Conservation (phyloP, 2,113 vertebrate species). For the Scomber colias region DNA sequence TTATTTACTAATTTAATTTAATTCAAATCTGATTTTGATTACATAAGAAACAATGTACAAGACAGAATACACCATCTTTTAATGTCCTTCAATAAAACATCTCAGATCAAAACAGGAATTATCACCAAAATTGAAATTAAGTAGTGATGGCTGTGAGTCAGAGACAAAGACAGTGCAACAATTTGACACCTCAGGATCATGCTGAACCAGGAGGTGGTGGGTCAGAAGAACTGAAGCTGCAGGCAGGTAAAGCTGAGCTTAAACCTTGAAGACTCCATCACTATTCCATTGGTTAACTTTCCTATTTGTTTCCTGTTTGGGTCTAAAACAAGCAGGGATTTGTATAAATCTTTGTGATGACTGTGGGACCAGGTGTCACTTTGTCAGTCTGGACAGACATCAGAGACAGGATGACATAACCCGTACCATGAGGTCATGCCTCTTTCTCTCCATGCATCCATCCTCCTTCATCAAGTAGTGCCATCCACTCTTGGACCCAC, state of each 20-base stretch:
- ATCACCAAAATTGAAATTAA: neutral
- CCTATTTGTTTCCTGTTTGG: neutral
- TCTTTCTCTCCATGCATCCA: slow-evolving; percentile 15
- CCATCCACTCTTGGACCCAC: slow-evolving; percentile 4
- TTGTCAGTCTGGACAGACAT: slow-evolving; percentile 60
- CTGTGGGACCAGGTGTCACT: slow-evolving; percentile 55
- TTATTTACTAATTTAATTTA: too few relatives aligned
- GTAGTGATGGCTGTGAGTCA: neutral
- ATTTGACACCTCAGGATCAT: neutral
- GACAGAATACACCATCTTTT: neutral
- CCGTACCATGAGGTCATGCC: slow-evolving; percentile 19
- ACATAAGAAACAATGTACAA: neutral
- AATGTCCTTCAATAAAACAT: too few relatives aligned
- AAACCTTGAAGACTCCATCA: neutral
- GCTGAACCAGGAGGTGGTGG: neutral
- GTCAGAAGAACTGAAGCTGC: neutral
- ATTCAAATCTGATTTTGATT: neutral
- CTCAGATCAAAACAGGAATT: neutral
- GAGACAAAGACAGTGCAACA: neutral
- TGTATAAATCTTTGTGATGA: slow-evolving; percentile 28
- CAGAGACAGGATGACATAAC: slow-evolving; percentile 55
- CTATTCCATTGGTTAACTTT: neutral
- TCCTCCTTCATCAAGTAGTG: slow-evolving; percentile 32
- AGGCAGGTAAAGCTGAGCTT: neutral
- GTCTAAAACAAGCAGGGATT: neutral